These are phyloP conservation scores for Margaritifera margaritifera DNA, from an alignment of 2,888 invertebrate genomes.

Conservation along the genomic window DNA sequence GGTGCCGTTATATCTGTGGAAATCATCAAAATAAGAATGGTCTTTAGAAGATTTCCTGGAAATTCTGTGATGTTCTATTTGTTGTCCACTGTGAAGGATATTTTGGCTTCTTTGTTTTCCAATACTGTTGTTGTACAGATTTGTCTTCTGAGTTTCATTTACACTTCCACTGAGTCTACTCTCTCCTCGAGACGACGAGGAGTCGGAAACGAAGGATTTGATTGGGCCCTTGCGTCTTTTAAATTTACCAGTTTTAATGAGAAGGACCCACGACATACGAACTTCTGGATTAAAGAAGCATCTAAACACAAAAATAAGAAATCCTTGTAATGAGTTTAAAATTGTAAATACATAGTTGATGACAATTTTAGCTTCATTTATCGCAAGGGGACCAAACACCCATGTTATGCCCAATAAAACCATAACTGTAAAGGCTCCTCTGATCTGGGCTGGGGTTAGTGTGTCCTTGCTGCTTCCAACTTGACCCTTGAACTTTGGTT, in stretches of 20 bases:
- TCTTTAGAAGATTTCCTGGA: slow-evolving; percentile 26
- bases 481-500: slow-evolving; percentile 59
- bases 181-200: slow-evolving; percentile 50
- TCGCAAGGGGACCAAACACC: slow-evolving; percentile 68
- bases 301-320: slow-evolving; percentile 64
- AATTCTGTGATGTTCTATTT: not conserved
- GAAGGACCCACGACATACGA: slow-evolving; percentile 60
- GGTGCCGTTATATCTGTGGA: slow-evolving; percentile 14
- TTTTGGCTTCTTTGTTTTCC: slow-evolving; percentile 21
- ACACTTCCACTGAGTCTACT: slow-evolving; percentile 37
- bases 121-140: slow-evolving; percentile 28
- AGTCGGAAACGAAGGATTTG: slow-evolving; percentile 49
- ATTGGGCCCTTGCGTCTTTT: slow-evolving; percentile 59
- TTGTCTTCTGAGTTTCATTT: slow-evolving; percentile 37
- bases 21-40: slow-evolving; percentile 29
- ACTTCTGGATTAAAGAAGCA: slow-evolving; percentile 66
- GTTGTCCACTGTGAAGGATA: not conserved
- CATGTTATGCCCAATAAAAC: slow-evolving; percentile 67
- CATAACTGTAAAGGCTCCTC: slow-evolving; percentile 67
- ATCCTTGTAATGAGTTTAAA: slow-evolving; percentile 66
- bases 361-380: slow-evolving; percentile 59
- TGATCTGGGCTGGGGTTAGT: slow-evolving; percentile 56
- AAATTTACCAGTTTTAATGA: slow-evolving; percentile 62
- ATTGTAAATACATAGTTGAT: slow-evolving; percentile 68
- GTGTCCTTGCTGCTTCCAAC: slow-evolving; percentile 37